These are phyloP conservation scores for Paratrypauchen microcephalus DNA, from an alignment of 2,797 vertebrate species.

Conservation along the genomic window DNA sequence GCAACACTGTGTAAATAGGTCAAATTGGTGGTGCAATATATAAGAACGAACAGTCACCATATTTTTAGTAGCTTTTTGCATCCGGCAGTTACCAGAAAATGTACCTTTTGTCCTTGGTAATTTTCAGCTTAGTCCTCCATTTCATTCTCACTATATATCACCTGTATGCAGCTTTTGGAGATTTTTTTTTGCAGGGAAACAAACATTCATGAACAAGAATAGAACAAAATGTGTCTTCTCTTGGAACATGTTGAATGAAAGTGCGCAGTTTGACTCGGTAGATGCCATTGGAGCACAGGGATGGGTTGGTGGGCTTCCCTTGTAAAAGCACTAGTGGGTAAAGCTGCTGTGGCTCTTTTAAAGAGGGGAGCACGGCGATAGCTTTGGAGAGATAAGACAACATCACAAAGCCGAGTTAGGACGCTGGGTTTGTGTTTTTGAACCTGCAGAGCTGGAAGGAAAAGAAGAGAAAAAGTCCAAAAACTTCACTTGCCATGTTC, in stretches of 20 bases:
- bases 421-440: constrained; percentile 12
- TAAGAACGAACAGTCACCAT: not conserved
- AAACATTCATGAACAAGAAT: constrained; percentile 29
- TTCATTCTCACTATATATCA: constrained; percentile 4
- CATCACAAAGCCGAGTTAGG: constrained; percentile 31
- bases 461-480: constrained; percentile 8
- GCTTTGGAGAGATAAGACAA: constrained; percentile 48
- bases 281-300: constrained; percentile 48
- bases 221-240: constrained; percentile 5
- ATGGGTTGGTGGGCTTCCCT: constrained; percentile 51
- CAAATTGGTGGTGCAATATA: not conserved
- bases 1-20: not conserved
- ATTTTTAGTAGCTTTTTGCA: not conserved
- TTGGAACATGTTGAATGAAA: constrained; percentile 51
- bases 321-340: constrained; percentile 49
- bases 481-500: constrained; percentile 88
- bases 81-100: not conserved
- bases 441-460: constrained; percentile 13
- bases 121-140: not conserved
- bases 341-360: constrained; percentile 31
- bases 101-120: not conserved
- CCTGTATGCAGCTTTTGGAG: constrained; percentile 28
- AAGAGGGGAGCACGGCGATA: constrained; percentile 29
- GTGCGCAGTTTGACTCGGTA: constrained; percentile 50
- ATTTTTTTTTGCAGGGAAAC: constrained; percentile 30